These are phyloP conservation scores for Trogon surrucura DNA, from an alignment of 2,113 vertebrate genomes.

Conservation along the genomic window DNA sequence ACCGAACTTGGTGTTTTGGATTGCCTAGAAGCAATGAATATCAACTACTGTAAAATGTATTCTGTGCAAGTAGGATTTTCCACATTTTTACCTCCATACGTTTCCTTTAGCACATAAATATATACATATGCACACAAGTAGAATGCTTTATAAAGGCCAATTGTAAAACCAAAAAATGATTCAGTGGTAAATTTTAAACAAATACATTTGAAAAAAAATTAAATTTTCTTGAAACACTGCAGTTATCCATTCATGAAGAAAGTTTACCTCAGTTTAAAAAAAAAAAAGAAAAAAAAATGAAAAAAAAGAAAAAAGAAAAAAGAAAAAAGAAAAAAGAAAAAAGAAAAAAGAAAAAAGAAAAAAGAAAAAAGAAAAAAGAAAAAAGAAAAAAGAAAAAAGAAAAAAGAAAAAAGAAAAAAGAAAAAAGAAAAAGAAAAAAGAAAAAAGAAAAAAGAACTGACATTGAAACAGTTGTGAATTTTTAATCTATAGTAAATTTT, in stretches of 20 bases:
- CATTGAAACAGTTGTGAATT: background rate
- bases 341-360: background rate
- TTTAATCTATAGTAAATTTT: background rate
- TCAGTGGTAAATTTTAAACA: background rate
- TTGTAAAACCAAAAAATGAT: background rate
- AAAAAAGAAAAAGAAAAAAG: too few species aligned
- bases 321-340: too few species aligned
- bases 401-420: too few species aligned
- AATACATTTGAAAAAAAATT: background rate
- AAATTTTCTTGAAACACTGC: background rate
- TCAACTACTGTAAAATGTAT: background rate
- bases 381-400: background rate
- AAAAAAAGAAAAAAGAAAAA: too few species aligned
- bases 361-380: too few species aligned
- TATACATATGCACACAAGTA: background rate
- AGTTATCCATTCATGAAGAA: background rate
- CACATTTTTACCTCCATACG: background rate
- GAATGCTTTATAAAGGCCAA: background rate
- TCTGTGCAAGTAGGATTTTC: background rate
- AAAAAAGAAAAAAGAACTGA: background rate
- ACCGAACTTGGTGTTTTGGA: background rate
- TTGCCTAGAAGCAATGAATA: background rate
- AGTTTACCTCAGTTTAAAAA: background rate
- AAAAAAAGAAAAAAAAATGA: too few species aligned
- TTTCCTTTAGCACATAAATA: background rate